These are phyloP conservation scores for Apis dorsata DNA, from an alignment of 1,140 invertebrate genomes.

Conservation along the genomic window DNA sequence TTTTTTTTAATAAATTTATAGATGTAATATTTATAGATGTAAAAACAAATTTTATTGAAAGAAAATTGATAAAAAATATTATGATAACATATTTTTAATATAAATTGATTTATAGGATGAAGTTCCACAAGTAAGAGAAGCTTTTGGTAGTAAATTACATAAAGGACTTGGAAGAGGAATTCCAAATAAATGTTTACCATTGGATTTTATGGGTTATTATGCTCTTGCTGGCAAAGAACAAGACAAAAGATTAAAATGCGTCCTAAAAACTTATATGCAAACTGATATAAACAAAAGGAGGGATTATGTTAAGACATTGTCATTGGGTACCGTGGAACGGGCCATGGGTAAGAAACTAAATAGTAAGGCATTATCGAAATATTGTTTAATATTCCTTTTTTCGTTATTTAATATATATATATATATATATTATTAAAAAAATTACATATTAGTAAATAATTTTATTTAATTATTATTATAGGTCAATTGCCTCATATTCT, in stretches of 20 bases:
- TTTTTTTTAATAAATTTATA: not conserved
- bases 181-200: constrained; percentile 92
- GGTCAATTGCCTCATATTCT: constrained; percentile 91
- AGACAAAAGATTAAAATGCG: constrained; percentile 86
- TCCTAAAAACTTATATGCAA: constrained; percentile 88
- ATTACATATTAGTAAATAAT: constrained; percentile 17
- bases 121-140: constrained; percentile 93
- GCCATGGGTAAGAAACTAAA: constrained; percentile 75
- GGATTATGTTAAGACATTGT: constrained; percentile 93
- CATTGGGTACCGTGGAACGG: constrained; percentile 80
- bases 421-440: not conserved
- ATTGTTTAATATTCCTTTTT: constrained; percentile 22
- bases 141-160: constrained; percentile 94
- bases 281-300: constrained; percentile 93
- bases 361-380: constrained; percentile 49
- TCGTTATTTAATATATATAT: constrained; percentile 5
- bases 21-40: not conserved
- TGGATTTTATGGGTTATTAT: constrained; percentile 99
- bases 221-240: constrained; percentile 92
- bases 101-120: constrained; percentile 84
- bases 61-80: not conserved
- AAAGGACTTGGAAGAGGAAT: constrained; percentile 92
- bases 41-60: not conserved
- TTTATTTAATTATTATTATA: constrained; percentile 45
- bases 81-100: constrained; percentile 8